Evolutionary conservation across 2,113 vertebrate genomes (phyloP).

Genomic region (Theristicus caerulescens): DNA sequence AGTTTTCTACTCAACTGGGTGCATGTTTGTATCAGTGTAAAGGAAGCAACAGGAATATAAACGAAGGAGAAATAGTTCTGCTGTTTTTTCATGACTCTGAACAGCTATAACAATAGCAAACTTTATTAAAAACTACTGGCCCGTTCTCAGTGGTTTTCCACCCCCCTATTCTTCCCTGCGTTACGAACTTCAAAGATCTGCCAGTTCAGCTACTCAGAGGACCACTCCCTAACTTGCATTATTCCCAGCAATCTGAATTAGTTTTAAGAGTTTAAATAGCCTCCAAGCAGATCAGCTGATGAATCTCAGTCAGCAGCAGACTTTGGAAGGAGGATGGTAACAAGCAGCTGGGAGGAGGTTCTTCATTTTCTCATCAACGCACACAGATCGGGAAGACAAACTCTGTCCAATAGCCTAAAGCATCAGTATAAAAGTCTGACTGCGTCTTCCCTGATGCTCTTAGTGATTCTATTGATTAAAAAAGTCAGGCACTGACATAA

Average conservation of each 20-base stretch:
- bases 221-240: neutral
- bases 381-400: neutral
- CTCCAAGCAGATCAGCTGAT: neutral
- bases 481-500: neutral
- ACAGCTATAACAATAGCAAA: neutral
- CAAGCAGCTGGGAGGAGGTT: neutral
- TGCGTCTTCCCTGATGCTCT: neutral
- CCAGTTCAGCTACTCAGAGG: neutral
- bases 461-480: neutral
- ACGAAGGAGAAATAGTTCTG: neutral
- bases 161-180: neutral
- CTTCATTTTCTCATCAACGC: neutral
- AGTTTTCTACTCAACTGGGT: neutral
- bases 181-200: neutral
- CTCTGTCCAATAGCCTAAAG: conserved; percentile 11
- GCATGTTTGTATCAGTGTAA: neutral
- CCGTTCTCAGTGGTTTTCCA: neutral
- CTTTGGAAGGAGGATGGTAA: neutral
- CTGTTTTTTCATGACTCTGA: neutral
- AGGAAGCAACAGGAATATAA: neutral
- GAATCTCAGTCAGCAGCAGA: neutral
- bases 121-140: neutral
- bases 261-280: neutral
- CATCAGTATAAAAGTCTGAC: neutral
- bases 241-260: neutral